Percentiles rank a stretch among this genome's conserved stretches.
Evolutionary conservation across 2,113 vertebrate genomes (phyloP).

Genomic region (Callipepla squamata): DNA sequence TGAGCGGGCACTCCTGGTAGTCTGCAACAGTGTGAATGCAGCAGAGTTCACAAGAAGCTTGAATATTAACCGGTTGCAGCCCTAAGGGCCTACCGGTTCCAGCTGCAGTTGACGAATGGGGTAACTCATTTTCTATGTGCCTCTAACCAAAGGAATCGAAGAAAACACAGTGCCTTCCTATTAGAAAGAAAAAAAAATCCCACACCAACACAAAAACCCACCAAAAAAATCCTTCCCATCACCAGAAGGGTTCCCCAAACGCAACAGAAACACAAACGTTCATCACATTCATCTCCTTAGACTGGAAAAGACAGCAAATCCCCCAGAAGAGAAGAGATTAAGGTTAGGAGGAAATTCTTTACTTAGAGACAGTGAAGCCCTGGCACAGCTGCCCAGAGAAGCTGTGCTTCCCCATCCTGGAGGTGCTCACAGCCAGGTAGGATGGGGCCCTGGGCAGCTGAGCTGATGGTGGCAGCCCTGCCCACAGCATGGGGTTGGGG

Average conservation of each 20-base stretch:
- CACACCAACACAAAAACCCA: not conserved
- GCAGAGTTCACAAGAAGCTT: constrained; percentile 35
- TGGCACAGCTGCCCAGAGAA: not conserved
- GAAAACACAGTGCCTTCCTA: not conserved
- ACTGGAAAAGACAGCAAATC: not conserved
- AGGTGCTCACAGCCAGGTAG: not conserved
- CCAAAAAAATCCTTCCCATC: not conserved
- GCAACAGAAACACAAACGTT: not conserved
- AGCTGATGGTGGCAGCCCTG: too few relatives aligned
- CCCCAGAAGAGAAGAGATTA: not conserved
- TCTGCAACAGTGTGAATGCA: not conserved
- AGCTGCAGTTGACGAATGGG: not conserved
- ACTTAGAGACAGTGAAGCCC: not conserved
- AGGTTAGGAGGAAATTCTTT: not conserved
- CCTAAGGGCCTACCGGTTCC: not conserved
- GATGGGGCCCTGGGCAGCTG: too few relatives aligned
- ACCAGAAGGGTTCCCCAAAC: not conserved
- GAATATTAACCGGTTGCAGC: constrained; percentile 36
- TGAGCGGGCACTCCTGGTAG: not conserved
- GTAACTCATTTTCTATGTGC: fast-evolving
- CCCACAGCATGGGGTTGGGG: too few relatives aligned
- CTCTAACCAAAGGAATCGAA: not conserved
- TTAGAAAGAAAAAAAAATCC: not conserved
- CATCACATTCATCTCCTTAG: not conserved
- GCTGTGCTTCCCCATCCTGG: not conserved